Conservation (phyloP, 2,888 invertebrate genomes). For the Romanomermis culicivorax region DNA sequence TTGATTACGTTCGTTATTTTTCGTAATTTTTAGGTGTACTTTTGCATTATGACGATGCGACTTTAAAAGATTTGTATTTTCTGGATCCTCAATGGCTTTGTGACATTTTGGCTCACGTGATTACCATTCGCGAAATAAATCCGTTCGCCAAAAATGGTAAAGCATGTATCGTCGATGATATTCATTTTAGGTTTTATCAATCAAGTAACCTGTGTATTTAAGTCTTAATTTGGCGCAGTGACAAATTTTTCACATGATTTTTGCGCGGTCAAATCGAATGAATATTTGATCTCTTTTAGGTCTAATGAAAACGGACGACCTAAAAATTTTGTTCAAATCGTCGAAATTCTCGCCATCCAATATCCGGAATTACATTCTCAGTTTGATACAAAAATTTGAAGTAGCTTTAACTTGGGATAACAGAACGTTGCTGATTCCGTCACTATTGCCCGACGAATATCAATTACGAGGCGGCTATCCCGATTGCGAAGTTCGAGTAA, state of each 20-base stretch:
- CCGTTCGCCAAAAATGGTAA: slow-evolving; percentile 66
- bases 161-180: neutral
- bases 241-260: too few species aligned
- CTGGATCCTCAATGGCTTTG: slow-evolving; percentile 95
- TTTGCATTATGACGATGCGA: slow-evolving; percentile 78
- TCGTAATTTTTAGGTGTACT: slow-evolving; percentile 61
- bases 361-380: slow-evolving; percentile 59
- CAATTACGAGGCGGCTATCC: slow-evolving; percentile 35
- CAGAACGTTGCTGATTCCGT: slow-evolving; percentile 67
- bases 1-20: too few species aligned
- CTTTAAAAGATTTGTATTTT: slow-evolving; percentile 78
- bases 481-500: slow-evolving; percentile 29
- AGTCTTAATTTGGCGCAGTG: too few species aligned
- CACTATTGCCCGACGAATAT: slow-evolving; percentile 61
- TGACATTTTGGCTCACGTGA: slow-evolving; percentile 86
- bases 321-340: slow-evolving; percentile 76
- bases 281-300: slow-evolving; percentile 32
- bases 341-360: slow-evolving; percentile 48
- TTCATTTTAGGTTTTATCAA: neutral
- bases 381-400: slow-evolving; percentile 82
- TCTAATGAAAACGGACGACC: slow-evolving; percentile 76
- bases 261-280: neutral
- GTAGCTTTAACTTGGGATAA: slow-evolving; percentile 89
- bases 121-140: slow-evolving; percentile 88
- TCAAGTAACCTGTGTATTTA: too few species aligned